phyloP scores from a whole-genome alignment of 1,140 invertebrate species.

The Luehdorfia chinensis region DNA sequence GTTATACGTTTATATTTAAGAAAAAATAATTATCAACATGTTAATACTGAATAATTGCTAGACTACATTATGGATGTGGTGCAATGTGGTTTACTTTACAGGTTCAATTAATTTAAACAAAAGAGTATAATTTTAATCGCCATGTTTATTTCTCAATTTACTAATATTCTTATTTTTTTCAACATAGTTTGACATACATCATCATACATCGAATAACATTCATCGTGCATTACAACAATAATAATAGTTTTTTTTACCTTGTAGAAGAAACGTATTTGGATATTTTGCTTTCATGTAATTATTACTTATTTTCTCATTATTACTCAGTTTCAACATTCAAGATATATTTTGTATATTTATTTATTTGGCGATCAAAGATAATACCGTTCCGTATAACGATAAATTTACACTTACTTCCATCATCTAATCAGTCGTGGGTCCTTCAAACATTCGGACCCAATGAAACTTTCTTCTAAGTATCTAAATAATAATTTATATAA shows the following conservation, averaged over 20 bases:
- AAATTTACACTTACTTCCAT: conserved; percentile 67
- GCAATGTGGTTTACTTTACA: too few species aligned
- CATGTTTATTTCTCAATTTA: conserved; percentile 61
- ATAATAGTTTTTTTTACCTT: conserved; percentile 44
- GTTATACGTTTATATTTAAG: too few species aligned
- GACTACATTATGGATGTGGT: too few species aligned
- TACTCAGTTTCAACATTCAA: conserved; percentile 62
- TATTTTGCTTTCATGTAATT: conserved; percentile 41
- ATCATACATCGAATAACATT: conserved; percentile 66
- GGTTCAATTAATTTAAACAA: conserved; percentile 24
- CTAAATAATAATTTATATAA: conserved; percentile 71
- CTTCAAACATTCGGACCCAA: conserved; percentile 52
- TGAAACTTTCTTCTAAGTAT: conserved; percentile 61
- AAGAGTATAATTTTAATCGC: conserved; percentile 57
- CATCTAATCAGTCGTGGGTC: conserved; percentile 73
- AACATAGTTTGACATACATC: conserved; percentile 69
- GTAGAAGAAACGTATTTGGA: conserved; percentile 62
- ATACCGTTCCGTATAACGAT: conserved; percentile 67
- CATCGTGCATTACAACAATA: conserved; percentile 57
- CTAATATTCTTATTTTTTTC: conserved; percentile 60
- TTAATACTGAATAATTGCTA: too few species aligned
- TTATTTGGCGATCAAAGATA: conserved; percentile 72
- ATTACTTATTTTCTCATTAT: conserved; percentile 51
- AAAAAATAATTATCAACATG: too few species aligned
- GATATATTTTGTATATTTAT: conserved; percentile 57